Conservation (phyloP, 64 coral and sea anemone species). For the Stichodactyla mertensii region DNA sequence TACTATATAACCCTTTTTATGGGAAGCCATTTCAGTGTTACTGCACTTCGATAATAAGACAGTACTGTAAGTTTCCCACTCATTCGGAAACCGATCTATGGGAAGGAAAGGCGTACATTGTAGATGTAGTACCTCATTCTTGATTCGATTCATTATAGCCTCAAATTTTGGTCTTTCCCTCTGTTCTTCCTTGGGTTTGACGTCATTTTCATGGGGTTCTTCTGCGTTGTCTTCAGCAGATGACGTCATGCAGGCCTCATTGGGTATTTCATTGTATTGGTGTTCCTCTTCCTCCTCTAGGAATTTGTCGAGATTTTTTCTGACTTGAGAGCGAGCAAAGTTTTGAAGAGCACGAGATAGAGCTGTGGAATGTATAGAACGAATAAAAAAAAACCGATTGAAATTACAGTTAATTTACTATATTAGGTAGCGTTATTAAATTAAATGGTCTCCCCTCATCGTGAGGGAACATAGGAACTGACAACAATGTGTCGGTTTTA, state of each 20-base stretch:
- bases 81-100: too few relatives aligned
- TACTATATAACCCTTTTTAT: too few relatives aligned
- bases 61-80: too few relatives aligned
- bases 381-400: neutral
- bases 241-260: slow-evolving; percentile 3
- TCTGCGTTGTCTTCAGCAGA: neutral
- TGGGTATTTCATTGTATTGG: slow-evolving; percentile 1
- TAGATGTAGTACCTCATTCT: neutral
- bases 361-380: neutral
- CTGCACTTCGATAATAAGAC: too few relatives aligned
- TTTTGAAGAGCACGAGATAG: slow-evolving; percentile 14
- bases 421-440: too few relatives aligned
- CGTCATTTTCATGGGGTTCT: neutral
- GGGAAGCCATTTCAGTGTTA: too few relatives aligned
- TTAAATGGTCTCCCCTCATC: too few relatives aligned
- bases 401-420: too few relatives aligned
- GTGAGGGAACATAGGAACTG: too few relatives aligned
- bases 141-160: neutral
- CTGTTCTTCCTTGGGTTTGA: neutral
- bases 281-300: slow-evolving; percentile 16
- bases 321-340: slow-evolving; percentile 9
- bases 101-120: neutral
- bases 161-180: neutral
- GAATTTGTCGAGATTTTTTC: slow-evolving; percentile 9
- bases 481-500: too few relatives aligned